Evolutionary conservation across 2,888 invertebrate species (phyloP).

Genomic region (Andricus quercusramuli): DNA sequence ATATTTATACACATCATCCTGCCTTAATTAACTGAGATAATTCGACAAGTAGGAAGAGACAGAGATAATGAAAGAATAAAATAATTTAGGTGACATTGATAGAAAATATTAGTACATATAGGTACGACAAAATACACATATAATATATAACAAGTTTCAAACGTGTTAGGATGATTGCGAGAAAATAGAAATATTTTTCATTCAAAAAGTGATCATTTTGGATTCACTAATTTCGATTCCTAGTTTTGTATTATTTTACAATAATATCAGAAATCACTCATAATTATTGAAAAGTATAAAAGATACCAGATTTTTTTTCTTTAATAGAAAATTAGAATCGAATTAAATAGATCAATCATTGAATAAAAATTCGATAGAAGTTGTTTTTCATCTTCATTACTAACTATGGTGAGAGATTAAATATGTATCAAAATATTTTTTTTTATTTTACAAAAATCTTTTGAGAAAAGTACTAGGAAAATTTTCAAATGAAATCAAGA

Average conservation of each 20-base stretch:
- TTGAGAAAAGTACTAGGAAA: background rate
- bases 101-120: constrained; percentile 60
- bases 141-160: constrained; percentile 55
- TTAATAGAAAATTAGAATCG: background rate
- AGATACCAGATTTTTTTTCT: background rate
- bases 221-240: background rate
- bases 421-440: background rate
- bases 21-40: background rate
- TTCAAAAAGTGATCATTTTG: background rate
- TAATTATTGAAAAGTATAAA: background rate
- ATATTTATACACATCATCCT: constrained; percentile 15
- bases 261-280: constrained; percentile 7
- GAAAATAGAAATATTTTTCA: constrained; percentile 22
- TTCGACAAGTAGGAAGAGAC: constrained; percentile 23
- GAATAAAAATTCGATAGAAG: too few species aligned
- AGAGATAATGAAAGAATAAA: constrained; percentile 24
- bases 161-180: constrained; percentile 55
- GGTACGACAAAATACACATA: constrained; percentile 62
- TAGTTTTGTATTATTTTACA: background rate
- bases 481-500: background rate
- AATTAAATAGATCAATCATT: background rate
- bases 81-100: constrained; percentile 41
- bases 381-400: too few species aligned
- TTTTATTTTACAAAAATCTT: background rate
- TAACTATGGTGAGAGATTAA: too few species aligned